A percentile compares a stretch with the other conserved stretches of the same genome.
Evolutionary conservation across 2,113 vertebrate genomes (phyloP).

Genomic region (Tinamus guttatus): DNA sequence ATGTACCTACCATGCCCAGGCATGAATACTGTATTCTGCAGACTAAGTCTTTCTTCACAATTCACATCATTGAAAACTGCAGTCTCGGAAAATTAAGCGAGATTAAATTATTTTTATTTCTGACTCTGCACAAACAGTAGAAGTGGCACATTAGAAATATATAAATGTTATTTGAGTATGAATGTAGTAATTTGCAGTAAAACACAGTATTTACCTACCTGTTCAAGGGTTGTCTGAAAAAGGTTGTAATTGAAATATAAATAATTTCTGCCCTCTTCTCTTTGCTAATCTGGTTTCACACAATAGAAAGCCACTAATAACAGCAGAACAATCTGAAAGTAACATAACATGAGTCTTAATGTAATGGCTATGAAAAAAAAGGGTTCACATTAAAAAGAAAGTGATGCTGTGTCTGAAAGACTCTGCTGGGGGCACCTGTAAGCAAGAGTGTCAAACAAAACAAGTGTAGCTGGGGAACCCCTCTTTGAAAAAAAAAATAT

Average conservation of each 20-base stretch:
- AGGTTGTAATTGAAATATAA: not conserved
- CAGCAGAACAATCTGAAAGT: not conserved
- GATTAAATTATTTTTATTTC: slow-evolving; percentile 34
- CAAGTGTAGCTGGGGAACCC: not conserved
- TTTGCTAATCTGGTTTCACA: not conserved
- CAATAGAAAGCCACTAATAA: not conserved
- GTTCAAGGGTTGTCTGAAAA: not conserved
- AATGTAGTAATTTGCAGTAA: not conserved
- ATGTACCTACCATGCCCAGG: not conserved
- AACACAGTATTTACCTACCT: not conserved
- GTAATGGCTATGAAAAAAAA: not conserved
- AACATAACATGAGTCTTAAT: not conserved
- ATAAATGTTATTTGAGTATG: slow-evolving; percentile 45
- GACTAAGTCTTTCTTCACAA: not conserved
- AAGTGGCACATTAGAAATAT: not conserved
- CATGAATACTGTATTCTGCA: not conserved
- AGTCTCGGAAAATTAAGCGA: not conserved
- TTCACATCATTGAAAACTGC: not conserved
- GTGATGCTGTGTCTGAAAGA: not conserved
- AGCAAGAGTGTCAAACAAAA: not conserved
- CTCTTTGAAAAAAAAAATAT: too few relatives aligned
- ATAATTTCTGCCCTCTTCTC: not conserved
- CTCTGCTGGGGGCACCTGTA: not conserved
- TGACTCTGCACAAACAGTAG: not conserved
- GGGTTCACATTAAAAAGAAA: not conserved